Evolutionary conservation across 2,888 invertebrate species (phyloP), one percentile per base, ranked within the genome.

Genomic region (Yponomeuta cagnagella): DNA sequence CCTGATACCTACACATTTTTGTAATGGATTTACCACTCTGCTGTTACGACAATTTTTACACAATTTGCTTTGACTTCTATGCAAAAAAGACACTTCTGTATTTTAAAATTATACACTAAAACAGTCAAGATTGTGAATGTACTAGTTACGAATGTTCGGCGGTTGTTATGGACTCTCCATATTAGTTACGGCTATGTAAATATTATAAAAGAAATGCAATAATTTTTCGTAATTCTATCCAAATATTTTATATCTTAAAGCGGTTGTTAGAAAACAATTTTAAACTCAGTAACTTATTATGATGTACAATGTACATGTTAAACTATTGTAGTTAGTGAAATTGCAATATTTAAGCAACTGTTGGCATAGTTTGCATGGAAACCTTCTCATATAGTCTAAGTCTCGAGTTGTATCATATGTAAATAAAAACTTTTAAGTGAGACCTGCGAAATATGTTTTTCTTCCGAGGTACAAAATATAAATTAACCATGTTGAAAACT

Each of bases 381-480:
- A 72, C 71, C 30, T 72, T 72, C 82, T 83, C 84, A 80, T 89
- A 86, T 89, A 89, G 83, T 76, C 85, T 88, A 86, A 75, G 83
- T 81, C 85, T 86, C 82, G 82, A 85, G 86, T 83, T 91, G 91
- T 91, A 91, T 86, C 73, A 89, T 89, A 91, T 92, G 91, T 91
- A 92, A 90, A 92, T 91, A 91, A 87, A 87, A 82, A 80, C 75
- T 82, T 87, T 78, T 83, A 90, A 89, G 85, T 85, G 88, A 88
- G 83, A 89, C 85, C 86, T 87, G 88, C 88, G 87, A 91, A 86
- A 89, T 90, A 90, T 90, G 85, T 89, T 90, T 92, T 90, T 90
- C 91, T 92, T 91, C 90, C 88, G 90, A 90, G 90, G 90, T 91
- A 91, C 90, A 91, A 91, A 89, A 87, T 88, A 90, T 88, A 80